Evolutionary conservation across 2,797 vertebrate genomes (phyloP).

Genomic region (Gallinago solitaria): DNA sequence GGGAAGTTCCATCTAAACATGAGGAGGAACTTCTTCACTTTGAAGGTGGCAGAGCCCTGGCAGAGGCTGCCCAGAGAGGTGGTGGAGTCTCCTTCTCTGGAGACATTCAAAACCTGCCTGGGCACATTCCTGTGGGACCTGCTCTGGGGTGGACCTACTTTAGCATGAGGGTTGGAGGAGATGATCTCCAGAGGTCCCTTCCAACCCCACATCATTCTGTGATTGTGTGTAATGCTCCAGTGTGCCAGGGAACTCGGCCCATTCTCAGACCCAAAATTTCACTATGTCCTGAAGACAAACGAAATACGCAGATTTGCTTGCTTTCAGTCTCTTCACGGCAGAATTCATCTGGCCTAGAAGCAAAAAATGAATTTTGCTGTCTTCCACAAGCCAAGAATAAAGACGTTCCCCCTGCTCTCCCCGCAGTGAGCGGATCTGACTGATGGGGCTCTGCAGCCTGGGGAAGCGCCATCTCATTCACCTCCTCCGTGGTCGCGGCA

Average conservation of each 20-base stretch:
- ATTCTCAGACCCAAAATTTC: background rate
- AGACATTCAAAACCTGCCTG: too few species aligned
- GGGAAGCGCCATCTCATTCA: background rate
- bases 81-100: too few species aligned
- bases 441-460: background rate
- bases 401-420: background rate
- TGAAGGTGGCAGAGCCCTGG: too few species aligned
- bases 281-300: background rate
- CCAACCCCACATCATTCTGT: too few species aligned
- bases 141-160: too few species aligned
- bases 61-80: too few species aligned
- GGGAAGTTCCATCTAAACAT: too few species aligned
- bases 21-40: too few species aligned
- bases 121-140: too few species aligned
- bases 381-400: background rate
- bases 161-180: too few species aligned
- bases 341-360: background rate
- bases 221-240: too few species aligned
- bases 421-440: background rate
- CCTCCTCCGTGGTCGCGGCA: background rate
- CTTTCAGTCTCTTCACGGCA: background rate
- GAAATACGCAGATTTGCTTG: background rate
- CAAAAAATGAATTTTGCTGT: background rate
- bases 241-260: background rate
- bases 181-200: too few species aligned